A percentile compares a stretch with the other conserved stretches of the same genome.
Evolutionary conservation across 2,888 invertebrate species (phyloP).

Genomic region (Apotomis capreana): DNA sequence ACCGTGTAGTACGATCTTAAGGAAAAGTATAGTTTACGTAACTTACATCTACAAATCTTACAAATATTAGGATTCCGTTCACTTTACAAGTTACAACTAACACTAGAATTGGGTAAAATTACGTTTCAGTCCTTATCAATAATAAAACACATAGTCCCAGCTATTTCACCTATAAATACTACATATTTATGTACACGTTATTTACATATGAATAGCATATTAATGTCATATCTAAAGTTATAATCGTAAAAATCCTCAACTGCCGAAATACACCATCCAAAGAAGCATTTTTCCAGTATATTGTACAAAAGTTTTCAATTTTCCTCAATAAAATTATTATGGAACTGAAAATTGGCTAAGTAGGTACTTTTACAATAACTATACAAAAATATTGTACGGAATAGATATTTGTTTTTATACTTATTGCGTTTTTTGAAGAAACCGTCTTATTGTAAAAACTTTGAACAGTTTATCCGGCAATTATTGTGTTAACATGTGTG

Average conservation of each 20-base stretch:
- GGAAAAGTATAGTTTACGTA: slow-evolving; percentile 22
- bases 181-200: slow-evolving; percentile 42
- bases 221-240: slow-evolving; percentile 14
- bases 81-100: slow-evolving; percentile 66
- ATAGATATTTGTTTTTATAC: too few relatives aligned
- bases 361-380: too few relatives aligned
- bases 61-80: slow-evolving; percentile 76
- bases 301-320: too few relatives aligned
- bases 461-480: too few relatives aligned
- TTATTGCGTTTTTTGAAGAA: too few relatives aligned
- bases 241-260: not conserved
- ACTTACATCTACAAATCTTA: slow-evolving; percentile 62
- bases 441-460: too few relatives aligned
- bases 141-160: slow-evolving; percentile 42
- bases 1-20: not conserved
- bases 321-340: too few relatives aligned
- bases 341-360: too few relatives aligned
- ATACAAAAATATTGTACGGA: too few relatives aligned
- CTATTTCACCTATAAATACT: slow-evolving; percentile 35
- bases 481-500: too few relatives aligned
- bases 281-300: too few relatives aligned
- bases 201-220: slow-evolving; percentile 28
- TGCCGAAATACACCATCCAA: not conserved
- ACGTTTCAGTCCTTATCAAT: slow-evolving; percentile 55
- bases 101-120: slow-evolving; percentile 50